phyloP scores from a whole-genome alignment of 1,140 invertebrate genomes.

The Drosophila punjabiensis region DNA sequence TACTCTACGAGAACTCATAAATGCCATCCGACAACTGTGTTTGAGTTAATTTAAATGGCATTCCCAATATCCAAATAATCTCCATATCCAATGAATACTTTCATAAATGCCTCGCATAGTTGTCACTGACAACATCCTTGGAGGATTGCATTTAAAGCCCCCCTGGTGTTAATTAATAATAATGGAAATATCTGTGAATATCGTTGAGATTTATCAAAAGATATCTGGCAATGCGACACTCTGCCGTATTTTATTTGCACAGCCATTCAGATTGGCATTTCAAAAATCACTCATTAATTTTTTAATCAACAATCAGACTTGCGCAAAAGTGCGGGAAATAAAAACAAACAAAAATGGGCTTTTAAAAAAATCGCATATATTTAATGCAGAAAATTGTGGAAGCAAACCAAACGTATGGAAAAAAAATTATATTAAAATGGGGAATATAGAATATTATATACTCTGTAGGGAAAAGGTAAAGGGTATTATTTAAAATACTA shows the following conservation, averaged over 20 bases:
- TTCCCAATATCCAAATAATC: conserved; percentile 1
- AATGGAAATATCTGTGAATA: conserved; percentile 29
- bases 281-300: conserved; percentile 50
- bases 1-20: conserved; percentile 5
- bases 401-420: neutral
- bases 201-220: conserved; percentile 18
- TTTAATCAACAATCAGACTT: conserved; percentile 53
- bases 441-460: neutral
- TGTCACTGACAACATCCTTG: conserved; percentile 1
- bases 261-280: conserved; percentile 37
- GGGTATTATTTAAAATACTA: no score
- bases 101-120: conserved; percentile 11
- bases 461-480: neutral
- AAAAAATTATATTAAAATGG: neutral
- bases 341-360: conserved; percentile 9
- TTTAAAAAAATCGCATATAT: conserved; percentile 18
- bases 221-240: conserved; percentile 19
- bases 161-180: conserved; percentile 42
- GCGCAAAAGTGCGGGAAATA: conserved; percentile 1
- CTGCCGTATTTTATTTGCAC: conserved; percentile 31
- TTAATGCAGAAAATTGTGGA: conserved; percentile 22
- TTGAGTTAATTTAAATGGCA: conserved; percentile 25
- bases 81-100: neutral
- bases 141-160: conserved; percentile 17
- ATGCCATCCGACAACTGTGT: neutral